A percentile compares a stretch with the other conserved stretches of the same genome.
phyloP scores from a whole-genome alignment of 1,140 invertebrate genomes.

The Thalassaphorura encarpata region DNA sequence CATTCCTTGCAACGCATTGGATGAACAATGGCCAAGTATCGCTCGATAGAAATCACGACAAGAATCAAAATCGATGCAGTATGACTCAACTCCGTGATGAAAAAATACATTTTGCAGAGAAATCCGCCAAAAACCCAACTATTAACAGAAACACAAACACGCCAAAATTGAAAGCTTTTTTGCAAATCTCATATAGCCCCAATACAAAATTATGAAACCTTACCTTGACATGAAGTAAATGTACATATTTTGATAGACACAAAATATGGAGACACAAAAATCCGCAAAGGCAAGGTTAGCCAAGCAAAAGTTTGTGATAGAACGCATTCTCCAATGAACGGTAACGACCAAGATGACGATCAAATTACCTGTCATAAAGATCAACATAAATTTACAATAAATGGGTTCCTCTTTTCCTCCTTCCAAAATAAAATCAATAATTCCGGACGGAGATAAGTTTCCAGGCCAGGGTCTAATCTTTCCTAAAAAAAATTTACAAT shows the following conservation, averaged over 20 bases:
- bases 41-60: slow-evolving; percentile 67
- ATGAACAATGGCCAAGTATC: slow-evolving; percentile 70
- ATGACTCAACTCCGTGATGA: slow-evolving; percentile 65
- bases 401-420: too few species aligned
- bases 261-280: slow-evolving; percentile 72
- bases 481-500: too few species aligned
- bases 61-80: slow-evolving; percentile 71
- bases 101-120: slow-evolving; percentile 73
- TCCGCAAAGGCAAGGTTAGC: slow-evolving; percentile 72
- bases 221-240: slow-evolving; percentile 52
- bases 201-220: not conserved
- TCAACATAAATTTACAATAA: too few species aligned
- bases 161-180: too few species aligned
- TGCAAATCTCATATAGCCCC: too few species aligned
- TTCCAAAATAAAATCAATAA: too few species aligned
- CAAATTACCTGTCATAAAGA: slow-evolving; percentile 73
- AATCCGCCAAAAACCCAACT: slow-evolving; percentile 72
- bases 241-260: slow-evolving; percentile 69
- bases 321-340: slow-evolving; percentile 54
- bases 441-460: too few species aligned
- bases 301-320: slow-evolving; percentile 27
- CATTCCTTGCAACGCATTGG: slow-evolving; percentile 68
- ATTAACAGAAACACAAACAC: slow-evolving; percentile 22
- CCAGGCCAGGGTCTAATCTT: too few species aligned
- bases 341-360: slow-evolving; percentile 71